Evolutionary conservation across 2,113 vertebrate species (phyloP), one percentile per base, ranked within the genome.

Genomic region (Ochotona curzoniae): DNA sequence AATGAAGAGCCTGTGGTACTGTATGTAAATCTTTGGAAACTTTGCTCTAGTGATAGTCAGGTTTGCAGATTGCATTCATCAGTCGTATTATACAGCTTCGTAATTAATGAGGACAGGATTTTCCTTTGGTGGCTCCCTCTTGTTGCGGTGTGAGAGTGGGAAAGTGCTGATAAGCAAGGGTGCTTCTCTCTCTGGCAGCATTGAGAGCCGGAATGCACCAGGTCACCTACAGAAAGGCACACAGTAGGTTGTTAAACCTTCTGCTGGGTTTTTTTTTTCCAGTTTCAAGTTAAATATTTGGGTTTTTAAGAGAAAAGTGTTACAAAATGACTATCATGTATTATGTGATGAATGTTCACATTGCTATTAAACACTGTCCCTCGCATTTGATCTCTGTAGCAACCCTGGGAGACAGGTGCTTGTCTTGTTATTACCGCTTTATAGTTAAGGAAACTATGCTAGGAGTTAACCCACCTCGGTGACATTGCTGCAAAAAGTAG

Each of bases 251-350:
- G 23, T 54, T 44, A 79, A 82, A 76, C 63, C 38, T 44, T 44
- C 38, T 44, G 38, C 38, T 44, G 38, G 38, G 11, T 49, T 71
- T 73, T 93, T 95, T 57, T 71, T 73, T 91, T 95, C 64, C 30
- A 67, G 5, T 64, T 82, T 78, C n/a, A 32, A 75, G 89, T 83
- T 91, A 75, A 67, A 83, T 49, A 25, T 44, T 66, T 69, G 44
- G 57, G 67, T 90, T 32, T 76, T 4, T 54, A 69, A 83, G 63
- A 78, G 38, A 75, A 89, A 90, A 79, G 3, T 32, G 17, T 25
- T 12, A 73, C 47, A 35, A 91, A 94, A 38, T 81, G 66, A 30
- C 20, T 81, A 7, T 91, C 28, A 32, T 21, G 78, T 83, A 71
- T 70, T 88, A 32, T 79, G 69, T 85, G 47, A 18, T 81, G 49